Evolutionary conservation across 1,140 invertebrate species (phyloP), one percentile per base, ranked within the genome.

Genomic region (Babylonia areolata): DNA sequence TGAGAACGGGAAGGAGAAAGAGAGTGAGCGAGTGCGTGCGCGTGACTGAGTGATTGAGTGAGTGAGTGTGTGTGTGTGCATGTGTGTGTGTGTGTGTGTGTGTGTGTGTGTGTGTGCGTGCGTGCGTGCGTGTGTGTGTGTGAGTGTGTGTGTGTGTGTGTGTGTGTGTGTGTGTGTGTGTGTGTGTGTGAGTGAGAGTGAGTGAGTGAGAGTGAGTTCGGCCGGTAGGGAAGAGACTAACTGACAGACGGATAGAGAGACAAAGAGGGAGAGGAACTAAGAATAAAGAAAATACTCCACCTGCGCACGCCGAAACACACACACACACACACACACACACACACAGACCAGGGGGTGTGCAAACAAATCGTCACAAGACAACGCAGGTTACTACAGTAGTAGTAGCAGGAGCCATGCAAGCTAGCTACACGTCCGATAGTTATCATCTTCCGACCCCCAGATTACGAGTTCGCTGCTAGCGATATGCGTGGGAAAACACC

Each of bases 151-250:
- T 64, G 71, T 73, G 71, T 35, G 71, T 35, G 71, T 35, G 71
- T 33, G 71, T 35, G 33, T 73, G 71, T 73, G 71, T 35, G 71
- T 73, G 71, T 35, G 71, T 73, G 71, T 35, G 71, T 73, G 71
- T 73, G 71, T 73, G 71, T 35, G 71, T 35, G 31, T 73, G 9
- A 31, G 71, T 35, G 71, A 15, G 71, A 28, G 64, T 69, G 64
- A 28, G 64, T 69, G 11, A 28, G 64, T 69, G 64, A 28, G 64
- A 28, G 64, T 69, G 64, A 28, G 64, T 69, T 15, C 11, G 64
- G 31, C 64, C 17, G 64, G 31, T 5, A 69, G 64, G 31, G 17
- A 9, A n/a, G 9, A 69, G 64, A 69, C 64, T 28, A n/a, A 69
- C 11, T 28, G 64, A 69, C 28, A 69, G 11, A 69, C 11, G 31